Evolutionary conservation across 1,140 invertebrate genomes (phyloP).

Genomic region (Panagrolaimus sp.): DNA sequence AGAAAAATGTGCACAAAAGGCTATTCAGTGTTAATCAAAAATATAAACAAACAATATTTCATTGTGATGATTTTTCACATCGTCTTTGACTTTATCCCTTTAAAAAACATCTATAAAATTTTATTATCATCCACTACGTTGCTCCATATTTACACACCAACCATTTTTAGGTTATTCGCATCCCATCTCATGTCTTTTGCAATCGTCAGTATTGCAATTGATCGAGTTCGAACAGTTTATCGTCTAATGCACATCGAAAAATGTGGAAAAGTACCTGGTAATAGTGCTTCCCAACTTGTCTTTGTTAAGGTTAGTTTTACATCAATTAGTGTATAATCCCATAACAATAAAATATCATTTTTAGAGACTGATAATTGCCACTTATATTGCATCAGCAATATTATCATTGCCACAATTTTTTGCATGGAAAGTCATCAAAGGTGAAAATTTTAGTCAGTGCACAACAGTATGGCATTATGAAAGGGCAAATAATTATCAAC

Average conservation of each 20-base stretch:
- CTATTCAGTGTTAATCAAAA: no score
- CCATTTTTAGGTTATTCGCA: constrained; percentile 44
- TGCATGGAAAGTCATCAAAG: constrained; percentile 48
- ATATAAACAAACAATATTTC: no score
- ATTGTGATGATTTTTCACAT: no score
- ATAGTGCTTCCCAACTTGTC: constrained; percentile 21
- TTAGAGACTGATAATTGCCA: constrained; percentile 33
- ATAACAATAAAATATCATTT: constrained; percentile 2
- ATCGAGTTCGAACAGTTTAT: constrained; percentile 45
- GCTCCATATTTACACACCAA: no score
- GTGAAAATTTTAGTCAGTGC: constrained; percentile 33
- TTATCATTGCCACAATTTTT: constrained; percentile 42
- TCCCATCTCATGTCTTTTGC: constrained; percentile 48
- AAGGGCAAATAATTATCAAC: constrained; percentile 33
- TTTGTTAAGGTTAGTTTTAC: constrained; percentile 35
- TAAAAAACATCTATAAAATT: no score
- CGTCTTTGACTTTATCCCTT: no score
- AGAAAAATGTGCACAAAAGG: no score
- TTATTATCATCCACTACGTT: no score
- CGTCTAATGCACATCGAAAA: constrained; percentile 40
- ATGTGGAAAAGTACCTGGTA: constrained; percentile 22
- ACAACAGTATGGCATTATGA: constrained; percentile 43
- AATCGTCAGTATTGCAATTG: constrained; percentile 41
- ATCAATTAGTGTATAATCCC: neutral
- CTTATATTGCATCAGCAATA: constrained; percentile 38